Conservation (phyloP, 2,888 invertebrate species). For the Bembecia ichneumoniformis region DNA sequence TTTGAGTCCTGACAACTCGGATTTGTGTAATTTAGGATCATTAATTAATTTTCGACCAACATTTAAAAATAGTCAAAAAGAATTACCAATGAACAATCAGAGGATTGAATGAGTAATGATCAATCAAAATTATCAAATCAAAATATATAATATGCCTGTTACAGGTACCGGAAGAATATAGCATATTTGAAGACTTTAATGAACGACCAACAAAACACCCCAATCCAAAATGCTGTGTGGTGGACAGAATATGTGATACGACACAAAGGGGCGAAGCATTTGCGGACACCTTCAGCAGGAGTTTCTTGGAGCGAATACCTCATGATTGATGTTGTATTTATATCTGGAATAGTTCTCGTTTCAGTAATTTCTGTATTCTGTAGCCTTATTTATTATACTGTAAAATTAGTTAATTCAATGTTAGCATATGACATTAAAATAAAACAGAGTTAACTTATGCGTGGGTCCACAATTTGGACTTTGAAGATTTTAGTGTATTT, state of each 20-base stretch:
- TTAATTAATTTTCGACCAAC: too few relatives aligned
- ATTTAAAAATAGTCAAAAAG: too few relatives aligned
- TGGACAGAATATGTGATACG: slow-evolving; percentile 31
- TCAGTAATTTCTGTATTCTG: not conserved
- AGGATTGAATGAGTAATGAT: too few relatives aligned
- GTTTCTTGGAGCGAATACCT: slow-evolving; percentile 17
- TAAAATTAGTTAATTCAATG: not conserved
- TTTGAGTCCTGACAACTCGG: too few relatives aligned
- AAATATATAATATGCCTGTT: slow-evolving; percentile 5
- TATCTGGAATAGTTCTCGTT: slow-evolving; percentile 1
- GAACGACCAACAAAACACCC: not conserved
- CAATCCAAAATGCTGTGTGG: slow-evolving; percentile 29
- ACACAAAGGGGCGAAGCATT: slow-evolving; percentile 23
- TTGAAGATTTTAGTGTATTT: too few relatives aligned
- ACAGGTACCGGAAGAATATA: slow-evolving; percentile 15
- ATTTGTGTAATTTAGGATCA: too few relatives aligned
- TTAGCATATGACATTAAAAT: not conserved
- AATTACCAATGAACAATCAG: too few relatives aligned
- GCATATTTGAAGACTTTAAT: not conserved
- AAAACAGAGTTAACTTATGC: not conserved
- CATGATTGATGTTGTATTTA: slow-evolving; percentile 17
- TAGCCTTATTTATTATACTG: not conserved
- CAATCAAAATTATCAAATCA: too few relatives aligned
- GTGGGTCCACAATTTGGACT: too few relatives aligned
- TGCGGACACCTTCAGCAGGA: slow-evolving; percentile 22